Percentiles rank a stretch among this genome's conserved stretches.
phyloP scores from a whole-genome alignment of 1,140 invertebrate species.

The Drosophila pectinifera region DNA sequence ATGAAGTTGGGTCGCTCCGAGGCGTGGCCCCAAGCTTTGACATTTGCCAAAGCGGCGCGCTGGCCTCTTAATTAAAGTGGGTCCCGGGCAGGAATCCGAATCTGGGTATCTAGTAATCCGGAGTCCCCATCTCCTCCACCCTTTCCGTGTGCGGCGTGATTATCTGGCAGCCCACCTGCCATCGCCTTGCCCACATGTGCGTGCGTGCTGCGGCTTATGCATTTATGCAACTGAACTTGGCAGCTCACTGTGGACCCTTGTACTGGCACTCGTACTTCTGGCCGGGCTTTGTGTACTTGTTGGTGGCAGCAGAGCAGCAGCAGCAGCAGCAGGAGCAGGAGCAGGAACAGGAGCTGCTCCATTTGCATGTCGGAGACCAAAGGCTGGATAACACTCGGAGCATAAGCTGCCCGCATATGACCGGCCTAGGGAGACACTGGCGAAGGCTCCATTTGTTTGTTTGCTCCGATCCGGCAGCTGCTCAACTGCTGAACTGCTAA shows the following conservation, averaged over 20 bases:
- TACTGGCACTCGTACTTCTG: conserved; percentile 15
- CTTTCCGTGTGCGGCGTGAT: conserved; percentile 47
- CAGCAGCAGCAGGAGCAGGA: neutral
- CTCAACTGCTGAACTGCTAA: conserved; percentile 26
- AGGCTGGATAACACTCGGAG: conserved; percentile 16
- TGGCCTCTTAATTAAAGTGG: conserved; percentile 66
- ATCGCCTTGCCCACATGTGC: conserved; percentile 23
- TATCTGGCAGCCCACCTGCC: conserved; percentile 39
- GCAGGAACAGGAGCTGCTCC: conserved; percentile 21
- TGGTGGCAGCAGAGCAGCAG: conserved; percentile 26
- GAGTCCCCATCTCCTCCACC: conserved; percentile 10
- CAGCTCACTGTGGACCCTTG: conserved; percentile 53
- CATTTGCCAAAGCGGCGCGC: conserved; percentile 23
- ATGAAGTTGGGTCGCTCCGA: conserved; percentile 1
- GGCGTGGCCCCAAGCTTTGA: conserved; percentile 33
- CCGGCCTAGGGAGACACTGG: conserved; percentile 34
- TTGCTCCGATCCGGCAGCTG: conserved; percentile 21
- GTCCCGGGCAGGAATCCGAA: conserved; percentile 11
- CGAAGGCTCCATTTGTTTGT: conserved; percentile 58
- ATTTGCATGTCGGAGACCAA: conserved; percentile 47
- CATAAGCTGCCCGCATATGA: conserved; percentile 52
- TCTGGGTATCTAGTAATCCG: conserved; percentile 8
- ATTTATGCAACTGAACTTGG: conserved; percentile 72
- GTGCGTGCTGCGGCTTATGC: conserved; percentile 60
- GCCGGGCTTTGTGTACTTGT: conserved; percentile 52